Conservation (phyloP, 2,888 invertebrate species). For the Philereme transversata region DNA sequence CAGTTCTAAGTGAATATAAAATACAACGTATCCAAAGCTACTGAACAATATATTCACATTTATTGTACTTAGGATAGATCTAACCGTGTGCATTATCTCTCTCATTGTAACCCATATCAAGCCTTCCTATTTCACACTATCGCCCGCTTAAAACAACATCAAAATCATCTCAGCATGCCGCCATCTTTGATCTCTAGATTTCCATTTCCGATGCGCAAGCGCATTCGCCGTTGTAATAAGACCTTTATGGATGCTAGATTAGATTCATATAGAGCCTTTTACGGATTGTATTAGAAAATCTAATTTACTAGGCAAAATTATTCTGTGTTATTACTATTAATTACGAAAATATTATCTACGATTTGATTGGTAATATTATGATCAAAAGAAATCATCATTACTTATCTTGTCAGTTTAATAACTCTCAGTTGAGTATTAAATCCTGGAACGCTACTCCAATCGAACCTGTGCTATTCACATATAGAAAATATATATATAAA, state of each 20-base stretch:
- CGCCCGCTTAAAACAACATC: slow-evolving; percentile 64
- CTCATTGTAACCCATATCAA: slow-evolving; percentile 45
- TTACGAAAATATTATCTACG: no score
- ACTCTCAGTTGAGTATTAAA: no score
- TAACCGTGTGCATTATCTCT: slow-evolving; percentile 3
- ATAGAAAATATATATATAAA: no score
- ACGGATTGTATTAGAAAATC: neutral
- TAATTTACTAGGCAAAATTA: no score
- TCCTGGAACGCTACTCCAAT: no score
- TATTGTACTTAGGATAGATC: slow-evolving; percentile 11
- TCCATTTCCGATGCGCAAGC: slow-evolving; percentile 53
- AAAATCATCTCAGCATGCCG: slow-evolving; percentile 61
- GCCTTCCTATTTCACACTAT: slow-evolving; percentile 50
- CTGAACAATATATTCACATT: neutral
- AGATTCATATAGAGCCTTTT: slow-evolving; percentile 8
- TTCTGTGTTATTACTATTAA: no score
- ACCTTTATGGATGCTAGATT: slow-evolving; percentile 16
- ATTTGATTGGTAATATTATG: no score
- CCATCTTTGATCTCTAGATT: slow-evolving; percentile 47
- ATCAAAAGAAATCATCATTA: no score
- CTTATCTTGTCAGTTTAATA: no score
- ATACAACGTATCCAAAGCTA: neutral
- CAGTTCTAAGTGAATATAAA: no score
- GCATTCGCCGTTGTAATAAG: slow-evolving; percentile 17
- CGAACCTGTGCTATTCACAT: no score